phyloP scores from a whole-genome alignment of 2,888 invertebrate genomes.

The Drosophila demipolita region DNA sequence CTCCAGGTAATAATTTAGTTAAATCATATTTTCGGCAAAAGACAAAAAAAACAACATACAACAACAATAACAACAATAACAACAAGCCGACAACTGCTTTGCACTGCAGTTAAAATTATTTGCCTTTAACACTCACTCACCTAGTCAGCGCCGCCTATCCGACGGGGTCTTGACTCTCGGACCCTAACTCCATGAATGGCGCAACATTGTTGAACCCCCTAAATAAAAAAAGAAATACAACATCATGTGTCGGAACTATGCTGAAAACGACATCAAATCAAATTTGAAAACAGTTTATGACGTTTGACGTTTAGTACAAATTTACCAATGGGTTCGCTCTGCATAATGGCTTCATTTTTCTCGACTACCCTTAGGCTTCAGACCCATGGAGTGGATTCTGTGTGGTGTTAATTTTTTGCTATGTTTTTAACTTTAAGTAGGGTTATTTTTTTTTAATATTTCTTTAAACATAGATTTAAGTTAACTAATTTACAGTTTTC shows the following conservation, averaged over 20 bases:
- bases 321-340: constrained; percentile 30
- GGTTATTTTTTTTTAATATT: background rate
- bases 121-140: constrained; percentile 78
- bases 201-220: constrained; percentile 55
- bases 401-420: background rate
- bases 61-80: constrained; percentile 10
- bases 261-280: constrained; percentile 56
- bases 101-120: constrained; percentile 72
- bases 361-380: constrained; percentile 29
- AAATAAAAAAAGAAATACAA: background rate
- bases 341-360: constrained; percentile 52
- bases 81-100: constrained; percentile 33
- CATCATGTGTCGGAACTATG: constrained; percentile 38
- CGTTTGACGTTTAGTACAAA: constrained; percentile 49
- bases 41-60: constrained; percentile 37
- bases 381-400: background rate
- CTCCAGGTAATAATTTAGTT: constrained; percentile 84
- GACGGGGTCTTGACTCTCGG: constrained; percentile 61
- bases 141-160: constrained; percentile 76
- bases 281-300: constrained; percentile 49
- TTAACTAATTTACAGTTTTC: background rate
- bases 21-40: constrained; percentile 79
- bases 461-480: background rate
- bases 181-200: constrained; percentile 57
- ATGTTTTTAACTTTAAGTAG: background rate